Conservation (phyloP, 2,888 invertebrate genomes). For the Gortyna flavago region DNA sequence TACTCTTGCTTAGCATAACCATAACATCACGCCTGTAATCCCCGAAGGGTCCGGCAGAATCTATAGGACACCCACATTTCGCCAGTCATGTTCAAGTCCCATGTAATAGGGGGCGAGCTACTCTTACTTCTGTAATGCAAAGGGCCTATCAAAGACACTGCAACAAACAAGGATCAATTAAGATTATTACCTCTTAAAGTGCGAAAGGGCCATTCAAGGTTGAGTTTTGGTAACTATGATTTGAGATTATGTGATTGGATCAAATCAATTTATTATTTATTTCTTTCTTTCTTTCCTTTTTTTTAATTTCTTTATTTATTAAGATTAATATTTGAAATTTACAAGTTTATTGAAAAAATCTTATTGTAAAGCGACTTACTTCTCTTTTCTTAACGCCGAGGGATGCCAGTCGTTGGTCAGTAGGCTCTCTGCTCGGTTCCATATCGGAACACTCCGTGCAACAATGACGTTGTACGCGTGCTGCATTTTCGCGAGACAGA, state of each 20-base stretch:
- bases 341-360: neutral
- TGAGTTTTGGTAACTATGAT: no score
- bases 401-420: slow-evolving; percentile 69
- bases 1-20: neutral
- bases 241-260: no score
- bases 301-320: neutral
- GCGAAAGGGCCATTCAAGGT: no score
- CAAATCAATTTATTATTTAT: no score
- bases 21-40: neutral
- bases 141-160: no score
- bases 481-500: slow-evolving; percentile 44
- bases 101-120: neutral
- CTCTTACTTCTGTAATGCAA: neutral
- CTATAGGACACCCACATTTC: neutral
- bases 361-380: slow-evolving; percentile 62
- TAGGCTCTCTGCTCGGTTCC: slow-evolving; percentile 65
- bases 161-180: no score
- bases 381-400: slow-evolving; percentile 67
- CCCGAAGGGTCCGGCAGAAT: neutral
- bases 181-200: no score
- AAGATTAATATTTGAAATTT: neutral
- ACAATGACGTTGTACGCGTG: slow-evolving; percentile 66
- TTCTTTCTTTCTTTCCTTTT: no score
- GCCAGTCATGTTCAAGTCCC: neutral
- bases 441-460: slow-evolving; percentile 72